phyloP scores from a whole-genome alignment of 2,113 vertebrate species.

The Psilopogon haemacephalus region DNA sequence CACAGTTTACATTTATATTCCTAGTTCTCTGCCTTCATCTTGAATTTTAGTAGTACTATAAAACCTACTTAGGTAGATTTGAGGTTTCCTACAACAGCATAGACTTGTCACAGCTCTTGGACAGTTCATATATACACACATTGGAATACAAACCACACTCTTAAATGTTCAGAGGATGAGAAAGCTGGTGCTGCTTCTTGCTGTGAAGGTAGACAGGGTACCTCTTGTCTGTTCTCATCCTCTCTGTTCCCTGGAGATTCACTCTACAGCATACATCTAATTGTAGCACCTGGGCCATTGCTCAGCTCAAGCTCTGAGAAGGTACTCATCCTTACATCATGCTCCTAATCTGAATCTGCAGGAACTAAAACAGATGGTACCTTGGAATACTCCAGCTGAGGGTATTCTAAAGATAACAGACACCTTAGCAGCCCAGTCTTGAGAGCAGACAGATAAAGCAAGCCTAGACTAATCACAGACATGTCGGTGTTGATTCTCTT shows the following conservation, averaged over 20 bases:
- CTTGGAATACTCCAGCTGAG: background rate
- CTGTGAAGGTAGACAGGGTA: background rate
- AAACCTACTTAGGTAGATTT: background rate
- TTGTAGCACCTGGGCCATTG: background rate
- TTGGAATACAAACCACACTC: background rate
- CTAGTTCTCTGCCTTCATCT: background rate
- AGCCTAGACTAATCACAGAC: background rate
- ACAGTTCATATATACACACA: background rate
- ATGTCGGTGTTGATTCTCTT: background rate
- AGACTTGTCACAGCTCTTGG: background rate
- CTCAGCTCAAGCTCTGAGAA: background rate
- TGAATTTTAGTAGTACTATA: background rate
- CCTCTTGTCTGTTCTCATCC: background rate
- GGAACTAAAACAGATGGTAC: background rate
- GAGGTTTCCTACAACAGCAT: background rate
- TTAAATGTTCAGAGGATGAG: background rate
- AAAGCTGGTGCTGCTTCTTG: background rate
- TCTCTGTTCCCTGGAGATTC: accelerated
- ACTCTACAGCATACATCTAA: background rate
- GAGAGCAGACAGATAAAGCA: background rate
- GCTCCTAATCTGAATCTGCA: background rate
- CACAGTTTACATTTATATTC: background rate
- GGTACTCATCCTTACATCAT: background rate
- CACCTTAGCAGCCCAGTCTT: background rate
- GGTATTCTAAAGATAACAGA: background rate